A percentile compares a stretch with the other conserved stretches of the same genome.
Evolutionary conservation across 2,797 vertebrate species (phyloP).

Genomic region (Malurus splendens): DNA sequence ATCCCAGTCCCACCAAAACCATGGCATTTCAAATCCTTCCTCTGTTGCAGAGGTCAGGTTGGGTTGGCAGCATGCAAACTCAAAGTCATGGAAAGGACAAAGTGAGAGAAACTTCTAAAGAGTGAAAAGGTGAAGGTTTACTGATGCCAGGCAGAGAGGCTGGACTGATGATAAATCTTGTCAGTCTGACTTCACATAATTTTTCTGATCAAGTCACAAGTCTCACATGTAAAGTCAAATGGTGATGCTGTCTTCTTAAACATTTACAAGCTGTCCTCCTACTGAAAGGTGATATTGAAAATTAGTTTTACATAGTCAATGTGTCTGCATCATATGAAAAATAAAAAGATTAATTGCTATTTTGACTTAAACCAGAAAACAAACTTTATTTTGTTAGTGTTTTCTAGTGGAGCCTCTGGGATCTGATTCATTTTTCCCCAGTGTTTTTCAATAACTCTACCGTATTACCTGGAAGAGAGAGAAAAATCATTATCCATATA

Average conservation of each 20-base stretch:
- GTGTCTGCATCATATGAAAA: not conserved
- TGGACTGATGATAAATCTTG: not conserved
- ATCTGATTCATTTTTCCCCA: not conserved
- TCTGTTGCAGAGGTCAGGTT: not conserved
- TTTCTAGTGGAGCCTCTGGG: not conserved
- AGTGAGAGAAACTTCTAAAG: not conserved
- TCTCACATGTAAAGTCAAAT: not conserved
- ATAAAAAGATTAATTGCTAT: not conserved
- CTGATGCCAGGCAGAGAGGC: not conserved
- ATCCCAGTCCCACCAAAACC: not conserved
- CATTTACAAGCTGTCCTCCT: not conserved
- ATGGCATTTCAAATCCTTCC: not conserved
- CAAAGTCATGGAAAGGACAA: not conserved
- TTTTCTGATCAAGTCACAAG: not conserved
- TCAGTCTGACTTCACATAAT: not conserved
- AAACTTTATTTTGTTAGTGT: not conserved
- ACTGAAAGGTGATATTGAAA: not conserved
- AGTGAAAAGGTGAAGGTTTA: not conserved
- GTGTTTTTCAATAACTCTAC: not conserved
- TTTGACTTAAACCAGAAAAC: not conserved
- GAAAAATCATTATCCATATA: not conserved
- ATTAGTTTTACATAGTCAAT: not conserved
- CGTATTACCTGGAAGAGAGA: not conserved
- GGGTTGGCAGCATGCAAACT: not conserved
- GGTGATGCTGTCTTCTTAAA: not conserved